phyloP scores from a whole-genome alignment of 2,113 vertebrate species.

The Ophthalmolycus amberensis region DNA sequence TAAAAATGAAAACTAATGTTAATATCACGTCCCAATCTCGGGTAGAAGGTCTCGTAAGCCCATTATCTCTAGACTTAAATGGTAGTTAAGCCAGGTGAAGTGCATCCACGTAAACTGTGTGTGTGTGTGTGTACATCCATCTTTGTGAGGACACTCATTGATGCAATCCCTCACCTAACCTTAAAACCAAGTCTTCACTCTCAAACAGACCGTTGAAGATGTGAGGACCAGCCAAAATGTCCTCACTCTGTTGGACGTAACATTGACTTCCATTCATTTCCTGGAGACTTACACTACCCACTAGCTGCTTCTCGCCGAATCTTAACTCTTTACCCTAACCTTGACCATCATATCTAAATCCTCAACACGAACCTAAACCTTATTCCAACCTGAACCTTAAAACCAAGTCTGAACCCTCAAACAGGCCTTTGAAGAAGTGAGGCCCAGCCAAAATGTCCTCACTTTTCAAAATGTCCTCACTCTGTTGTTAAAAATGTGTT shows the following conservation, averaged over 20 bases:
- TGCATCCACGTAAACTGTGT: constrained; percentile 34
- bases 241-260: neutral
- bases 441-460: neutral
- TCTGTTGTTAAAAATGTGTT: neutral
- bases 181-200: neutral
- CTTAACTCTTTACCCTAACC: too few relatives aligned
- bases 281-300: too few relatives aligned
- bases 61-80: constrained; percentile 61
- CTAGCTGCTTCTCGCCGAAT: too few relatives aligned
- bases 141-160: neutral
- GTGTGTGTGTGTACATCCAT: constrained; percentile 1
- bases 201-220: neutral
- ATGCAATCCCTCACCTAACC: neutral
- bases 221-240: neutral
- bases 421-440: neutral
- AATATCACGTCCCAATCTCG: constrained; percentile 37
- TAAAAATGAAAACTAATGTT: constrained; percentile 21
- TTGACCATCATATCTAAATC: too few relatives aligned
- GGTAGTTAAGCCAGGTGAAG: constrained; percentile 47
- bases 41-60: constrained; percentile 34
- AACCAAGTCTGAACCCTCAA: too few relatives aligned
- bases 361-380: too few relatives aligned
- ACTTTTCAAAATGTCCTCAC: neutral
- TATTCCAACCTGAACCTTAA: too few relatives aligned
- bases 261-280: neutral